Conservation (phyloP, 2,888 invertebrate genomes). For the Serripes groenlandicus region DNA sequence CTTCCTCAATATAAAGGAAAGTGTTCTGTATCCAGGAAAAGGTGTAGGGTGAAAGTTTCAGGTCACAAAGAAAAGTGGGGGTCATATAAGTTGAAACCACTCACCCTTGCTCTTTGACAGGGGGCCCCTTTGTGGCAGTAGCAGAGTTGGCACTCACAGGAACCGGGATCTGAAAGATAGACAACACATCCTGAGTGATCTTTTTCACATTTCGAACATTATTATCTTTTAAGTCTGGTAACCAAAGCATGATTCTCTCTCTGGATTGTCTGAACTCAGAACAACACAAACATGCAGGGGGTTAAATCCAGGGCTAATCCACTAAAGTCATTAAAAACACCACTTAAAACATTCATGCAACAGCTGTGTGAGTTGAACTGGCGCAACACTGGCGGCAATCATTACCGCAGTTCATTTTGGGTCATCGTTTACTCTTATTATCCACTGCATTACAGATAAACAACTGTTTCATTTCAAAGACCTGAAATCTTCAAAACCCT, state of each 20-base stretch:
- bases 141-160: background rate
- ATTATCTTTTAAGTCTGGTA: constrained; percentile 52
- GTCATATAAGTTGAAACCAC: constrained; percentile 6
- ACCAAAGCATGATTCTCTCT: constrained; percentile 61
- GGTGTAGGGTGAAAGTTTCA: background rate
- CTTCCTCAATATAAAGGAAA: too few species aligned
- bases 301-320: background rate
- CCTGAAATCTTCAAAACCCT: too few species aligned
- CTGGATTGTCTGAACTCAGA: background rate
- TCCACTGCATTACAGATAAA: background rate
- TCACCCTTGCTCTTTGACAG: constrained; percentile 35
- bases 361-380: too few species aligned
- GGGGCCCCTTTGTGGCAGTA: background rate
- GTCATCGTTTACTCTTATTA: too few species aligned
- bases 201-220: constrained; percentile 60
- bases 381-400: too few species aligned
- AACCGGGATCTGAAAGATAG: constrained; percentile 60
- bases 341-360: background rate
- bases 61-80: background rate
- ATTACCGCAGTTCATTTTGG: too few species aligned
- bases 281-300: background rate
- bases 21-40: too few species aligned
- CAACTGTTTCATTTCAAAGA: too few species aligned
- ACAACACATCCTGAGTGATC: constrained; percentile 64
- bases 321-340: background rate